Base-by-base conservation (phyloP, 2,888 invertebrate genomes). In the Ochlodes sylvanus region DNA sequence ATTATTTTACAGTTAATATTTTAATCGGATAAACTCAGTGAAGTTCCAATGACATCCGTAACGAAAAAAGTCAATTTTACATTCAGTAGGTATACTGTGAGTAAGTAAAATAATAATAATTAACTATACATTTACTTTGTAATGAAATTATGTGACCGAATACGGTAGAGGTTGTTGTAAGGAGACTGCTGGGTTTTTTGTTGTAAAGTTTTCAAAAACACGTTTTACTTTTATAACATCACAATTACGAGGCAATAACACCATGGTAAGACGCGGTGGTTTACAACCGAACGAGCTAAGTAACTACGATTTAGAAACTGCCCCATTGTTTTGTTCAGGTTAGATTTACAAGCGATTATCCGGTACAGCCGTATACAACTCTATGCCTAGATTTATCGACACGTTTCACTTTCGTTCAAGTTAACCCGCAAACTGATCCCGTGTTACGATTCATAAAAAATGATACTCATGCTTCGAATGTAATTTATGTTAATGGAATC, bases 271-370 rank as follows among this genome's bases (percentile, higher is more conserved):
- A 65, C 21, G 41, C 47, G 58, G 15, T 52, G 58, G 38, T 66
- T 57, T 57, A 58, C 58, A 54, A 66, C 50, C 15, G 38, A 27
- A 19, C 44, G 52, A 44, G 27, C 44, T 44, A n/a, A n/a, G n/a
- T n/a, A 54, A 56, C 42, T 68, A 63, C 57, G 67, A 67, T 72
- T 74, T 75, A 75, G 73, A 76, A 76, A 75, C 72, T 72, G 63
- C 60, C 71, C 72, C 73, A 77, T 76, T 77, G 76, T 76, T 74
- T 73, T 68, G 72, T 72, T 73, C 70, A 71, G 68, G 69, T 72
- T 72, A 73, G 75, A 77, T 75, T 75, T 73, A 74, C 70, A 76
- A 75, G 72, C 74, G 74, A 75, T 76, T 74, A 75, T 73, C 71
- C 71, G 75, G 75, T 74, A 72, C 73, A 72, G 75, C 74, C 77